Evolutionary conservation across 2,888 invertebrate genomes (phyloP).

Genomic region (Trichacis sp.): DNA sequence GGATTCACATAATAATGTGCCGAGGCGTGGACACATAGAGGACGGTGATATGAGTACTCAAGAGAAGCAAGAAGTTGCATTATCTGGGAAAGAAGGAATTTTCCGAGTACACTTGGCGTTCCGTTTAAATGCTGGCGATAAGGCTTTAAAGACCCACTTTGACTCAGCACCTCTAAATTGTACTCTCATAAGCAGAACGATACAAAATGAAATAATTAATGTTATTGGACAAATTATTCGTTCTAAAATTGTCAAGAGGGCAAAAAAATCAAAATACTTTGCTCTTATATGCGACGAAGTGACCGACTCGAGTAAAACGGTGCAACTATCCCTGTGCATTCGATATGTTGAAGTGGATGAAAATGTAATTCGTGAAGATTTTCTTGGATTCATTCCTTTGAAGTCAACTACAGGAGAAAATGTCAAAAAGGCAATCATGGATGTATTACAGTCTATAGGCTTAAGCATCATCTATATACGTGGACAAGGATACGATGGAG

Average conservation of each 20-base stretch:
- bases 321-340: conserved; percentile 2
- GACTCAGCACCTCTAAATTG: too few relatives aligned
- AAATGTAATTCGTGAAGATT: conserved; percentile 1
- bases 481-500: conserved; percentile 9
- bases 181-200: not conserved
- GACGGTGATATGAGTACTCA: not conserved
- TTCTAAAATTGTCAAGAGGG: not conserved
- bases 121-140: too few relatives aligned
- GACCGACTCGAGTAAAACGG: not conserved
- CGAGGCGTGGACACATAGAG: not conserved
- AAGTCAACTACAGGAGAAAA: not conserved
- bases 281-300: not conserved
- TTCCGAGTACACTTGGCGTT: too few relatives aligned
- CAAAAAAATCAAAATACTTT: not conserved
- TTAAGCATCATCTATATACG: conserved; percentile 19
- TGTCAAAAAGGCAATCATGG: not conserved
- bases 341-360: conserved; percentile 4
- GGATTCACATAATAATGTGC: not conserved
- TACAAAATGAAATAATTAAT: conserved; percentile 3
- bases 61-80: not conserved
- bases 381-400: conserved; percentile 6
- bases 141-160: too few relatives aligned
- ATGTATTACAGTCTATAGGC: conserved; percentile 3
- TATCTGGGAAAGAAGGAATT: too few relatives aligned
- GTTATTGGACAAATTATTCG: not conserved